phyloP scores from a whole-genome alignment of 1,140 invertebrate species.

The Aphaenogaster ashmeadi region DNA sequence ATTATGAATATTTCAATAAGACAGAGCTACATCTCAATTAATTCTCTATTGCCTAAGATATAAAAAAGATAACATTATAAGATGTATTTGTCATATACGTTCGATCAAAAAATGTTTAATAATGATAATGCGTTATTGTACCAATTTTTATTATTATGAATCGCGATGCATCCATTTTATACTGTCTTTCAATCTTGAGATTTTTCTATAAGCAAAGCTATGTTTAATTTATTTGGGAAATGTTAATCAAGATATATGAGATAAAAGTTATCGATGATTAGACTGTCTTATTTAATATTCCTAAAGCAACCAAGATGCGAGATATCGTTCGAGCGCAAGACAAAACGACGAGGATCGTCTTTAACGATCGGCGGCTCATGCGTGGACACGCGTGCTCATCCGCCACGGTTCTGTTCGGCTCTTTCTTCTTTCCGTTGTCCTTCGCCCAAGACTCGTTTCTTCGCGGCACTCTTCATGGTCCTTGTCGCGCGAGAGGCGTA shows the following conservation, averaged over 20 bases:
- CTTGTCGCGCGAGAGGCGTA: slow-evolving; percentile 23
- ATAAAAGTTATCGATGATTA: not conserved
- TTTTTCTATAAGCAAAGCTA: not conserved
- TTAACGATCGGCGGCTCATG: slow-evolving; percentile 79
- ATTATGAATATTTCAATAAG: slow-evolving; percentile 10
- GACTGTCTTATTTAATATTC: slow-evolving; percentile 10
- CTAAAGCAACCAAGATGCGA: not conserved
- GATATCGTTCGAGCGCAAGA: slow-evolving; percentile 43
- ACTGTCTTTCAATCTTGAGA: not conserved
- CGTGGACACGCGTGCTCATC: slow-evolving; percentile 83
- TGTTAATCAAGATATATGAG: not conserved
- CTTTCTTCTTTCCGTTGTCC: slow-evolving; percentile 72
- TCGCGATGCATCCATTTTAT: not conserved
- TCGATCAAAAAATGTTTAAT: not conserved
- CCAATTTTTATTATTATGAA: not conserved
- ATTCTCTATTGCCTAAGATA: not conserved
- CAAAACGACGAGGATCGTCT: slow-evolving; percentile 72
- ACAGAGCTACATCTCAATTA: slow-evolving; percentile 3
- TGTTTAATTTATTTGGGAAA: not conserved
- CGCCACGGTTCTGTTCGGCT: slow-evolving; percentile 80
- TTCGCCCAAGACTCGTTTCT: slow-evolving; percentile 61
- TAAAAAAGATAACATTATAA: not conserved
- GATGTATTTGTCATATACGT: not conserved
- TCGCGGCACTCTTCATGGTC: slow-evolving; percentile 34
- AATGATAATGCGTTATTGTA: not conserved